A percentile compares a stretch with the other conserved stretches of the same genome.
Conservation (phyloP, 2,797 vertebrate genomes). For the Tiaroga cobitis region DNA sequence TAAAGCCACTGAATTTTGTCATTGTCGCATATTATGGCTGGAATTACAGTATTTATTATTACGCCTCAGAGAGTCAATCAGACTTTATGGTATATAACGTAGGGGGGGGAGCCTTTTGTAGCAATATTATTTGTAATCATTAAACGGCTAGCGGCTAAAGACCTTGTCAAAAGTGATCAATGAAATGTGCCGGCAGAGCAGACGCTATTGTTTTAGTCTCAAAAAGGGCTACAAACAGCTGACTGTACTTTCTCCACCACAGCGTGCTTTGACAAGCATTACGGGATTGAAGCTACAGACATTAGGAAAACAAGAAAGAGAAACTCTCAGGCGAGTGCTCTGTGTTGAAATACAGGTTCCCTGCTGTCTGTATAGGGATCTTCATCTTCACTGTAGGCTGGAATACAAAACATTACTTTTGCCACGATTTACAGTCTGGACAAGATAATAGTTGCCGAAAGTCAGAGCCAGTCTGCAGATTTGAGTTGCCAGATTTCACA, state of each 20-base stretch:
- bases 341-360: neutral
- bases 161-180: constrained; percentile 20
- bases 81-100: constrained; percentile 18
- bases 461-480: neutral
- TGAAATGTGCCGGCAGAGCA: neutral
- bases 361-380: neutral
- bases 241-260: neutral
- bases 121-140: constrained; percentile 31
- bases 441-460: neutral
- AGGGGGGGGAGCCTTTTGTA: neutral
- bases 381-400: neutral
- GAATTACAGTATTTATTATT: constrained; percentile 52
- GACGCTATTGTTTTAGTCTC: neutral
- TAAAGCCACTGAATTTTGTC: constrained; percentile 56
- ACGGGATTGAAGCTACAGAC: neutral
- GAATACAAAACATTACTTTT: neutral
- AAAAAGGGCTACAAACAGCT: neutral
- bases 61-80: constrained; percentile 11
- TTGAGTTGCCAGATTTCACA: neutral
- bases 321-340: neutral
- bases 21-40: constrained; percentile 31
- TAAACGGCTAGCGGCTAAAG: constrained; percentile 8
- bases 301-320: neutral
- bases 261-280: neutral
- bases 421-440: neutral